Evolutionary conservation across 1,140 invertebrate species (phyloP), one percentile per base, ranked within the genome.

Genomic region (Pseudoatta argentina): DNA sequence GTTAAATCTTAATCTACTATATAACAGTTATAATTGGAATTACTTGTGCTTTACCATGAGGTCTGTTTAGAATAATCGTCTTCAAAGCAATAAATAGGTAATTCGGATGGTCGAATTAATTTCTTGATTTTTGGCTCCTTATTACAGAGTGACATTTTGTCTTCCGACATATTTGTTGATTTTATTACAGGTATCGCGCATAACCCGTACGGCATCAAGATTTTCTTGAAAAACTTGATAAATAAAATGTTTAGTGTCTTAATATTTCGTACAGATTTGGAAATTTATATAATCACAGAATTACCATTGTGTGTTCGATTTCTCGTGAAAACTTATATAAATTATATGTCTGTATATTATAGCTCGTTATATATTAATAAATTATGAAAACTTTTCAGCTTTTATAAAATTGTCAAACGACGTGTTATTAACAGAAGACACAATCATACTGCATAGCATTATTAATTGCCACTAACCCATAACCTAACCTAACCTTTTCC

Each of bases 21-120:
- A n/a, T 72, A 82, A 34, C 24, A 64, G 5, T 53, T 55, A 27
- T 67, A 39, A 51, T 85, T 86, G 86, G 76, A 94, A 93, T 93
- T 94, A 94, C 94, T 94, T 95, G 91, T 77, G 90, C 89, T 94
- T 95, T 95, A 95, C 95, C 94, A 89, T 94, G 86, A 77, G 57
- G 66, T 86, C 61, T 92, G 76, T 87, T 91, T 91, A 79, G 87
- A 64, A 76, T 88, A 89, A 85, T 78, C 30, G 69, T 92, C 89
- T 51, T 94, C 93, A 44, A 91, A 73, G 14, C 91, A 79, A 83
- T 95, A 95, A 90, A 95, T 92, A 44, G 94, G 91, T 64, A 95
- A 72, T 88, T 95, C 92, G 0, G 95, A 95, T 24, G 95, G 95
- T 75, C 93, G 89, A 79, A 95, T 89, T 64, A 94, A 85, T 34